Percentiles rank a stretch among this genome's conserved stretches.
phyloP scores from a whole-genome alignment of 1,140 invertebrate genomes.

The Plodia interpunctella region DNA sequence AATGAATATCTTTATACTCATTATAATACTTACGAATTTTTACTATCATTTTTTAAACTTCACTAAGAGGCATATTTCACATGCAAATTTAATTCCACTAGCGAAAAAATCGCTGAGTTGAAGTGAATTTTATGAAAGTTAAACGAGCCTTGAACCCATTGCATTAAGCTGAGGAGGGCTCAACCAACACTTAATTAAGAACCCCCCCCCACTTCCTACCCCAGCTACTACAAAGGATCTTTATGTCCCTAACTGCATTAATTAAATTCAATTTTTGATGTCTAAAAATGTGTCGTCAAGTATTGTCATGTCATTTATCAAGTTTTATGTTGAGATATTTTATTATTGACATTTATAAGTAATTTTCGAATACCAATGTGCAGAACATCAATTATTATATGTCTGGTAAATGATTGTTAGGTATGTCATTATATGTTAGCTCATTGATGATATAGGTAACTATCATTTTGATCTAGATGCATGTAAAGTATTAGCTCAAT shows the following conservation, averaged over 20 bases:
- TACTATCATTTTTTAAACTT: neutral
- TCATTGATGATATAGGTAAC: too few species aligned
- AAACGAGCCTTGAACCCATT: slow-evolving; percentile 72
- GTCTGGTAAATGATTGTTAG: too few species aligned
- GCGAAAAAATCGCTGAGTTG: slow-evolving; percentile 64
- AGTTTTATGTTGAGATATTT: too few species aligned
- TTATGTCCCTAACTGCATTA: slow-evolving; percentile 59
- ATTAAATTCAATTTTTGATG: slow-evolving; percentile 70
- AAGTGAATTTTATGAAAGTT: slow-evolving; percentile 73
- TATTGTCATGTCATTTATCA: too few species aligned
- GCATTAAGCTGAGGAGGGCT: slow-evolving; percentile 67
- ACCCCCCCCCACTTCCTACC: slow-evolving; percentile 42
- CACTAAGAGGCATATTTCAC: slow-evolving; percentile 17
- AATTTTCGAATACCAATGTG: too few species aligned
- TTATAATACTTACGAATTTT: too few species aligned
- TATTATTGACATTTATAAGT: too few species aligned
- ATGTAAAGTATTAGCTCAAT: too few species aligned
- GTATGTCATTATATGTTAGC: too few species aligned
- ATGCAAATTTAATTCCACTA: slow-evolving; percentile 54
- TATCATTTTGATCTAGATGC: too few species aligned
- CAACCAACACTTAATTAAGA: slow-evolving; percentile 73
- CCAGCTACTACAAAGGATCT: slow-evolving; percentile 67
- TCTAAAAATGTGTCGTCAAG: slow-evolving; percentile 9
- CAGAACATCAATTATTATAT: too few species aligned
- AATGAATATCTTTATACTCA: too few species aligned